phyloP scores from a whole-genome alignment of 1,140 invertebrate species.

The Diachasmimorpha longicaudata region DNA sequence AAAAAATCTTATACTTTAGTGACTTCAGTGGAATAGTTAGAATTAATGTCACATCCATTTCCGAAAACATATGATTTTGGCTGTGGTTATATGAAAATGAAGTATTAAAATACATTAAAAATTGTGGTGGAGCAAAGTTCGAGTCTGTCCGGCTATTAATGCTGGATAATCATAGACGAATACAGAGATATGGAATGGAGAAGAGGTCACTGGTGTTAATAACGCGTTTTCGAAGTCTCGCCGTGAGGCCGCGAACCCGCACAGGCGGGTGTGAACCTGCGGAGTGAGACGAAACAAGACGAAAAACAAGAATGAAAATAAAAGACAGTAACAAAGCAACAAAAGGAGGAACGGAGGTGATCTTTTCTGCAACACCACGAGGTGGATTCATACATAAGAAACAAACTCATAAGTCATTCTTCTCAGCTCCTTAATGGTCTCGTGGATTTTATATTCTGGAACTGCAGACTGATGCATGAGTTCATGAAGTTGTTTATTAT shows the following conservation, averaged over 20 bases:
- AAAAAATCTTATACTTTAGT: background rate
- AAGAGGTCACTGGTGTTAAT: constrained; percentile 58
- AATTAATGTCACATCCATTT: background rate
- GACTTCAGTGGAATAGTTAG: background rate
- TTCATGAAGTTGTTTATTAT: constrained; percentile 5
- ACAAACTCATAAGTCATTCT: constrained; percentile 19
- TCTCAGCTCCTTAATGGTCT: constrained; percentile 5
- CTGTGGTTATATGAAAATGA: background rate
- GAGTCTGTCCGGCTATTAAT: constrained; percentile 56
- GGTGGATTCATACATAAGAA: constrained; percentile 7
- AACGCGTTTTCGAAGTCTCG: constrained; percentile 58
- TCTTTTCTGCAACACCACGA: background rate
- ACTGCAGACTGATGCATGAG: background rate
- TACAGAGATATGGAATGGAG: constrained; percentile 14
- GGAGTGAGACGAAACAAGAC: background rate
- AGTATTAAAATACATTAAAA: constrained; percentile 24
- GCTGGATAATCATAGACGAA: constrained; percentile 60
- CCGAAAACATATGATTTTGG: background rate
- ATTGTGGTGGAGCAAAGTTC: constrained; percentile 53
- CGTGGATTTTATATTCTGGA: background rate
- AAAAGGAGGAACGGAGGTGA: background rate
- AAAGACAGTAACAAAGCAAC: background rate
- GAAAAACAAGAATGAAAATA: background rate
- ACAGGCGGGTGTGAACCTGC: background rate
- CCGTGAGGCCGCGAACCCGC: constrained; percentile 23